Percentiles rank a stretch among this genome's conserved stretches.
Evolutionary conservation across 64 coral and sea anemone genomes (phyloP).

Genomic region (Anthopleura sola): DNA sequence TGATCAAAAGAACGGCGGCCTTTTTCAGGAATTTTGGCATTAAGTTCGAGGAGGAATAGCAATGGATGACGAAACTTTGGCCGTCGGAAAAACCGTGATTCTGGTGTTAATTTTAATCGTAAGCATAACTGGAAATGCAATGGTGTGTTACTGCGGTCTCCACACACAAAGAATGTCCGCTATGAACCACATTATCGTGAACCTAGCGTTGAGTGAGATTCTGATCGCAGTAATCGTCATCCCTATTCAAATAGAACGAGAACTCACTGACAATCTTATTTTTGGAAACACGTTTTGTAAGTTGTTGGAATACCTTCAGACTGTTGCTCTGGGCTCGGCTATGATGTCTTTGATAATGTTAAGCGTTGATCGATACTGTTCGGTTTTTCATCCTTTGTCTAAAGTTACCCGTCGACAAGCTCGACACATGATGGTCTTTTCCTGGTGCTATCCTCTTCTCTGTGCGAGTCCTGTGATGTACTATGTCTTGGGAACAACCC

Average conservation of each 20-base stretch:
- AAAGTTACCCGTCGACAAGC: slow-evolving; percentile 97
- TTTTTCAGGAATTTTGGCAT: neutral
- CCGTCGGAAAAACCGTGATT: slow-evolving; percentile 66
- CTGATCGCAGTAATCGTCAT: slow-evolving; percentile 61
- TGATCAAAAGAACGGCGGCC: neutral
- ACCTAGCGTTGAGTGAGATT: slow-evolving; percentile 78
- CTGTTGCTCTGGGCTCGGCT: slow-evolving; percentile 73
- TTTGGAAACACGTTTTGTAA: slow-evolving; percentile 69
- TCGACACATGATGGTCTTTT: slow-evolving; percentile 86
- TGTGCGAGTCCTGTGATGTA: slow-evolving; percentile 87
- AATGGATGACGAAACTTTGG: slow-evolving; percentile 40
- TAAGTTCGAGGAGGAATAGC: neutral
- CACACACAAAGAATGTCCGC: slow-evolving; percentile 76
- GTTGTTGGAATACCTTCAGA: slow-evolving; percentile 85
- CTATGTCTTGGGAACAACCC: slow-evolving; percentile 70
- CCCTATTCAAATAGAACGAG: slow-evolving; percentile 75
- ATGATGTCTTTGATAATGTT: slow-evolving; percentile 85
- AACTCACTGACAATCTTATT: slow-evolving; percentile 51
- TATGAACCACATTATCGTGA: slow-evolving; percentile 97
- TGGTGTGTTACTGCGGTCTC: slow-evolving; percentile 92
- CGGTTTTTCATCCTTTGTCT: slow-evolving; percentile 80
- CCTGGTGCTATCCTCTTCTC: slow-evolving; percentile 89
- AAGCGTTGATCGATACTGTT: slow-evolving; percentile 84
- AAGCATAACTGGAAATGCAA: slow-evolving; percentile 63
- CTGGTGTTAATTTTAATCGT: slow-evolving; percentile 73